Evolutionary conservation across 1,140 invertebrate species (phyloP).

Genomic region (Neelides sp.): DNA sequence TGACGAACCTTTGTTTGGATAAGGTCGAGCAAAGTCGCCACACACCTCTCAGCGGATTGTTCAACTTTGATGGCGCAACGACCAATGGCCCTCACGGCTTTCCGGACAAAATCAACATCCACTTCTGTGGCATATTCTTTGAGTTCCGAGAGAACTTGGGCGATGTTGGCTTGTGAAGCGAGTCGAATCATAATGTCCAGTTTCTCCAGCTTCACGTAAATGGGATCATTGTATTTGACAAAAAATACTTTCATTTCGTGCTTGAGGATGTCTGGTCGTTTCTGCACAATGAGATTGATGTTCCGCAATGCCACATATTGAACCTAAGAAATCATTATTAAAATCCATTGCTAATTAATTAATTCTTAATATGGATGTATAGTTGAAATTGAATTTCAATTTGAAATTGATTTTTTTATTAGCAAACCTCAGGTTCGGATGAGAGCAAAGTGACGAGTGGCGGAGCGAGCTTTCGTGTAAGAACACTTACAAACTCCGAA

Average conservation of each 20-base stretch:
- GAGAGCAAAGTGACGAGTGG: constrained; percentile 96
- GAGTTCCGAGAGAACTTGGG: constrained; percentile 93
- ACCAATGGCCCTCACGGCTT: constrained; percentile 95
- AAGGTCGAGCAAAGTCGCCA: constrained; percentile 93
- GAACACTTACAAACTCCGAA: constrained; percentile 82
- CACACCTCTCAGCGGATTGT: constrained; percentile 93
- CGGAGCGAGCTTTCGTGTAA: constrained; percentile 94
- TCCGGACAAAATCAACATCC: constrained; percentile 99
- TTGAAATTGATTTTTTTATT: not conserved
- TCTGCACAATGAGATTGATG: constrained; percentile 98
- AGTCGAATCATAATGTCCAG: constrained; percentile 98
- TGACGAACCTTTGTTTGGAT: constrained; percentile 88
- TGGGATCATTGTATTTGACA: constrained; percentile 99
- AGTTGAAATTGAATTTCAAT: not conserved
- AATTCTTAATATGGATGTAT: not conserved
- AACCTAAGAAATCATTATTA: constrained; percentile 40
- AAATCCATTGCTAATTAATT: constrained; percentile 3
- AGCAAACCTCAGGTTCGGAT: constrained; percentile 77
- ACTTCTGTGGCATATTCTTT: constrained; percentile 99
- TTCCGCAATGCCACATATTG: constrained; percentile 98
- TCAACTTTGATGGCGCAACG: constrained; percentile 99
- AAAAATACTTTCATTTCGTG: constrained; percentile 99
- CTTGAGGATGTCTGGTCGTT: constrained; percentile 96
- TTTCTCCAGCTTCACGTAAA: constrained; percentile 99
- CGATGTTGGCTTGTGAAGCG: constrained; percentile 95